A percentile compares a stretch with the other conserved stretches of the same genome.
Evolutionary conservation across 2,113 vertebrate species (phyloP).

Genomic region (Sturnira hondurensis): DNA sequence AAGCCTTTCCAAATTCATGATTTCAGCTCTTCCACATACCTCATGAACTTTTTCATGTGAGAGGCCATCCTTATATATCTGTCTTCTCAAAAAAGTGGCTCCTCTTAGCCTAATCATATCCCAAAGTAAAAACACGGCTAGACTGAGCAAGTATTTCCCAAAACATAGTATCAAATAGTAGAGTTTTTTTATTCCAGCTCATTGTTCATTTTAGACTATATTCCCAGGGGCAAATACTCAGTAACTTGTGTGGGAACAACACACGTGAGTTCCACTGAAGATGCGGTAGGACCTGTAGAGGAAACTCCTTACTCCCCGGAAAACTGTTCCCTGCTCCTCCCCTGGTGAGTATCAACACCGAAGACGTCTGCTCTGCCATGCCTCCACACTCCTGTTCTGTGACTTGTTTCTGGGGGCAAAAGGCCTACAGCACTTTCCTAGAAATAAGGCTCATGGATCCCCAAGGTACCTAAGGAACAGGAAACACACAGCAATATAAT

Average conservation of each 20-base stretch:
- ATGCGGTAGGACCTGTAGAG: not conserved
- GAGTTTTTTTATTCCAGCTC: not conserved
- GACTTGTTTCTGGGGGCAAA: not conserved
- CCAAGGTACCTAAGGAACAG: not conserved
- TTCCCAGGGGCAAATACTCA: not conserved
- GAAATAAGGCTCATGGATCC: not conserved
- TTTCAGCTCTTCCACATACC: not conserved
- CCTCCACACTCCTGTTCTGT: constrained; percentile 12
- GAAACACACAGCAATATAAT: not conserved
- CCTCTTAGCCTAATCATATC: not conserved
- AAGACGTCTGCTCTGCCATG: not conserved
- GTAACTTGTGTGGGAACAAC: not conserved
- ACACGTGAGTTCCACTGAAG: not conserved
- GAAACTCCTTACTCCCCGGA: not conserved
- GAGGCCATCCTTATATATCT: not conserved
- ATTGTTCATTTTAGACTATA: not conserved
- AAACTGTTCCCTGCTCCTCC: not conserved
- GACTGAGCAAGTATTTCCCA: not conserved
- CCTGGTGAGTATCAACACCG: not conserved
- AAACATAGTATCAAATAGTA: not conserved
- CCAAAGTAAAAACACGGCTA: not conserved
- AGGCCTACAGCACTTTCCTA: not conserved
- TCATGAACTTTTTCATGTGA: not conserved
- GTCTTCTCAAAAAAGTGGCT: rapidly evolving
- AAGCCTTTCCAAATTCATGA: not conserved